phyloP scores from a whole-genome alignment of 2,797 vertebrate species.

The Coendou prehensilis region DNA sequence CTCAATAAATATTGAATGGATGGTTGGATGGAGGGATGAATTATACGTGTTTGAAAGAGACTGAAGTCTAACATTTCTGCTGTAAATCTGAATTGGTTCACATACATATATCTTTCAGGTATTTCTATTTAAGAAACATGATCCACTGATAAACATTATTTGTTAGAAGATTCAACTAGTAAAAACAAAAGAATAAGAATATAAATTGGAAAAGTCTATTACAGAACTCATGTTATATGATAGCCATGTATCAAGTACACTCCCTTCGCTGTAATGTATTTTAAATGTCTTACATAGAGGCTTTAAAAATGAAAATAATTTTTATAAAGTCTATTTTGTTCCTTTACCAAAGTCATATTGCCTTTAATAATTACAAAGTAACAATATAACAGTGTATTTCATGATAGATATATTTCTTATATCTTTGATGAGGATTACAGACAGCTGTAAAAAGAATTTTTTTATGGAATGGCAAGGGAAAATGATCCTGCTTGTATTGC shows the following conservation, averaged over 20 bases:
- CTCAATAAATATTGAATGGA: constrained; percentile 45
- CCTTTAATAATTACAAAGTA: constrained; percentile 38
- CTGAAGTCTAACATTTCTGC: constrained; percentile 22
- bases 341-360: constrained; percentile 47
- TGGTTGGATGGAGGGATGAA: background rate
- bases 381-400: background rate
- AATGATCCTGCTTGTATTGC: background rate
- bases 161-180: background rate
- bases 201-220: constrained; percentile 39
- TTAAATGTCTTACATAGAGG: constrained; percentile 28
- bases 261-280: background rate
- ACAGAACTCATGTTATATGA: constrained; percentile 31
- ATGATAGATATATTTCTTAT: constrained; percentile 32
- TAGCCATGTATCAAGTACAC: background rate
- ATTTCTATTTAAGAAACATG: constrained; percentile 68
- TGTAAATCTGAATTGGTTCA: constrained; percentile 27
- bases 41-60: constrained; percentile 52
- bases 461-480: constrained; percentile 15
- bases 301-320: constrained; percentile 62
- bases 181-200: constrained; percentile 47
- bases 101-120: background rate
- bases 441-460: constrained; percentile 1
- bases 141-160: constrained; percentile 5
- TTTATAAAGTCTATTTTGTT: constrained; percentile 37
- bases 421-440: constrained; percentile 23